These are phyloP conservation scores for Nasua narica DNA, from an alignment of 2,797 vertebrate genomes.

Conservation along the genomic window DNA sequence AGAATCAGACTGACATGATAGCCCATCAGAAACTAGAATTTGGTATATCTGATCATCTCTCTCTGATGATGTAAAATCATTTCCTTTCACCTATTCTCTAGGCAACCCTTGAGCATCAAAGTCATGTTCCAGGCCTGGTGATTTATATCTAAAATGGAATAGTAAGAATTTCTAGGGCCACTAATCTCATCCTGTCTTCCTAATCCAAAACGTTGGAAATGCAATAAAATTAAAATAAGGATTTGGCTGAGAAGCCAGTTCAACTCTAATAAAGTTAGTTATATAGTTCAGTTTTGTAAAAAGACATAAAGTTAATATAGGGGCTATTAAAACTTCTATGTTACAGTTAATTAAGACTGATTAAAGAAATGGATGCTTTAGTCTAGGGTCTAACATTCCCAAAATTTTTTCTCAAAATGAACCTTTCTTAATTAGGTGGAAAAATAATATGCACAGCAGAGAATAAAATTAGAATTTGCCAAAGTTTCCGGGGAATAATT, in stretches of 20 bases:
- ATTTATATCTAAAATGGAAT: not conserved
- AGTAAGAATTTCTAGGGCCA: not conserved
- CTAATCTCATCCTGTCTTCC: not conserved
- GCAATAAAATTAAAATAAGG: conserved; percentile 46
- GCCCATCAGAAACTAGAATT: not conserved
- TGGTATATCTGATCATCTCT: not conserved
- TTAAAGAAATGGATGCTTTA: not conserved
- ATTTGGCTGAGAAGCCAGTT: conserved; percentile 38
- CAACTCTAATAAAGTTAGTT: conserved; percentile 26
- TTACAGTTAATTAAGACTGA: not conserved
- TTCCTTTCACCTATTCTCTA: not conserved
- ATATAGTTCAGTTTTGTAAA: not conserved
- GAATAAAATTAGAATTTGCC: not conserved
- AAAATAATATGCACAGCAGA: not conserved
- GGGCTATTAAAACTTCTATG: not conserved
- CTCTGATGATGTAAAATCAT: not conserved
- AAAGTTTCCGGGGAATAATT: not conserved
- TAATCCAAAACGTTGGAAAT: conserved; percentile 34
- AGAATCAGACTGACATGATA: not conserved
- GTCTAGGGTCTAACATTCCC: not conserved
- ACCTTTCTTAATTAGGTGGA: not conserved
- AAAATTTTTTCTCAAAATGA: not conserved
- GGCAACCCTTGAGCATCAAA: not conserved
- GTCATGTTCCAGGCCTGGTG: not conserved
- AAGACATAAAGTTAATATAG: not conserved